Evolutionary conservation across 1,140 invertebrate genomes (phyloP), one percentile per base, ranked within the genome.

Genomic region (Berghia stephanieae): DNA sequence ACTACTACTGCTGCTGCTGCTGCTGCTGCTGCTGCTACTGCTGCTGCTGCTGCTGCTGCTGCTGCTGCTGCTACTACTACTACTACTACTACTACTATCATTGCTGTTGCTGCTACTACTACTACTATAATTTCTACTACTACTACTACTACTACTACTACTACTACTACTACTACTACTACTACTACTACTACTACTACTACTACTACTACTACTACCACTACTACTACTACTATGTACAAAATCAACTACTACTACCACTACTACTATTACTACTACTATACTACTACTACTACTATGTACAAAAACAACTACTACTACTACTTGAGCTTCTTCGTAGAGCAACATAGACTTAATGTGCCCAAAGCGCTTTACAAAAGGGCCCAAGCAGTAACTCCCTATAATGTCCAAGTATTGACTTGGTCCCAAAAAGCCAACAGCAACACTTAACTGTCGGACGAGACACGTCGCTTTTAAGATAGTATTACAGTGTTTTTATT

Each of bases 151-250:
- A 68, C 66, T 31, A 42, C 66, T 31, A 68, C 66, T 31, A 68
- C 66, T 68, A 68, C 66, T 68, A 38, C 66, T 68, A 68, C 66
- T 68, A 34, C 66, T 68, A 34, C 66, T 68, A 34, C 66, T 68
- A 34, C 66, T 69, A 46, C 75, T 69, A 68, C 75, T 69, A 46
- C 75, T 77, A 68, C 75, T 77, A 68, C 75, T 72, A 71, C 75
- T 69, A 71, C 63, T 68, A 71, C 63, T 70, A 71, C 75, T 68
- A 71, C 75, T 70, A 77, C 75, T 68, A 77, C 72, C 66, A 75
- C 72, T 75, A 75, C 75, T 77, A 70, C 75, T 77, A 77, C 63
- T 69, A 70, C 75, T 69, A 46, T 24, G n/a, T 60, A 60, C 55
- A 24, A 60, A 21, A 24, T 24, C 55, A 24, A 60, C 55, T 60